A percentile compares a stretch with the other conserved stretches of the same genome.
Conservation (phyloP, 1,140 invertebrate species). For the Antheraea mylitta region DNA sequence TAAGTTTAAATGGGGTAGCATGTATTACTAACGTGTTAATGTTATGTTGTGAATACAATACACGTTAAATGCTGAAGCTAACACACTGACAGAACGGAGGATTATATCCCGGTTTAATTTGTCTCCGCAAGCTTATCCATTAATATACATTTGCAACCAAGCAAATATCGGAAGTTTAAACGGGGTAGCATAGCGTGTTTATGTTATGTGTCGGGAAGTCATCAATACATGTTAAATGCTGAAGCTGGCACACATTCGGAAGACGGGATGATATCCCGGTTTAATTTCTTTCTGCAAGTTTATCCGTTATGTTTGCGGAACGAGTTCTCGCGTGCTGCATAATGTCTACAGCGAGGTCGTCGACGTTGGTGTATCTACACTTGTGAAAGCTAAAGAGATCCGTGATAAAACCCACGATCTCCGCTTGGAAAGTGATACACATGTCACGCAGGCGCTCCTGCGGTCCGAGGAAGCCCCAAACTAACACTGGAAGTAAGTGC, state of each 20-base stretch:
- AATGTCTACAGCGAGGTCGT: constrained; percentile 91
- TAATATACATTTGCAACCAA: too few relatives aligned
- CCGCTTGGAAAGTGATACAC: constrained; percentile 94
- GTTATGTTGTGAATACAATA: too few relatives aligned
- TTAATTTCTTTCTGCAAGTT: constrained; percentile 69
- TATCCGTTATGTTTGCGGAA: constrained; percentile 84
- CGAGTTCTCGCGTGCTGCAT: constrained; percentile 84
- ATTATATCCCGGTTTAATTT: too few relatives aligned
- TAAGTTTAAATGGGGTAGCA: too few relatives aligned
- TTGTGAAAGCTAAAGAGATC: constrained; percentile 97
- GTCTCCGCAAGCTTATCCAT: too few relatives aligned
- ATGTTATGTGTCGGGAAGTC: neutral
- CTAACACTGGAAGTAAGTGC: constrained; percentile 94
- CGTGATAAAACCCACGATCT: constrained; percentile 91
- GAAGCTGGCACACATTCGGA: neutral
- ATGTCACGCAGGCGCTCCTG: constrained; percentile 91
- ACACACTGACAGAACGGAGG: too few relatives aligned
- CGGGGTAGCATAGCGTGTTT: neutral
- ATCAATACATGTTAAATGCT: neutral
- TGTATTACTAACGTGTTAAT: too few relatives aligned
- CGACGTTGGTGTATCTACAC: constrained; percentile 92
- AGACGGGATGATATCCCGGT: neutral
- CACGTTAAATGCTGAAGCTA: too few relatives aligned
- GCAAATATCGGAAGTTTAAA: too few relatives aligned
- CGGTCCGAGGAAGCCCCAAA: constrained; percentile 98